A percentile compares a stretch with the other conserved stretches of the same genome.
Conservation (phyloP, 2,797 vertebrate species). For the Atherinosoma microstoma region DNA sequence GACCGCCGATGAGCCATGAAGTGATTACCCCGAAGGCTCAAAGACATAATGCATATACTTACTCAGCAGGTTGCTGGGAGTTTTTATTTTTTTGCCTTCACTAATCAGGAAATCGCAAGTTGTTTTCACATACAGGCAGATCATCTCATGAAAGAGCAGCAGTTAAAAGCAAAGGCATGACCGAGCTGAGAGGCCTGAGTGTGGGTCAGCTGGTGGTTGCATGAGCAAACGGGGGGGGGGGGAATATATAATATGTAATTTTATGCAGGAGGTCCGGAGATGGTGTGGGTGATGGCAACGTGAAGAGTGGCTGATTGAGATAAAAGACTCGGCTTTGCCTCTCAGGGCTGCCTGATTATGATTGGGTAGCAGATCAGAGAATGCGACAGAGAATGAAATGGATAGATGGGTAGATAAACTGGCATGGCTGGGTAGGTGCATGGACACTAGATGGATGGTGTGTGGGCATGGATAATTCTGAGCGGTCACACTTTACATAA, state of each 20-base stretch:
- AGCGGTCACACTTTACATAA: conserved; percentile 56
- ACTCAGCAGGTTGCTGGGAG: conserved; percentile 33
- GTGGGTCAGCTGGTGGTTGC: conserved; percentile 5
- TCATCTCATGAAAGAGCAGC: conserved; percentile 32
- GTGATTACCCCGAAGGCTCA: conserved; percentile 27
- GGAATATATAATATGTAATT: conserved; percentile 36
- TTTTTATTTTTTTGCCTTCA: conserved; percentile 15
- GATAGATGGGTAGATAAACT: conserved; percentile 56
- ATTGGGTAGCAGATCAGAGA: conserved; percentile 57
- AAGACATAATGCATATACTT: conserved; percentile 20
- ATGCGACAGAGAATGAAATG: conserved; percentile 37
- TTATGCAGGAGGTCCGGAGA: conserved; percentile 46
- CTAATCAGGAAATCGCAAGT: conserved; percentile 49
- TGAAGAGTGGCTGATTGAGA: conserved; percentile 64
- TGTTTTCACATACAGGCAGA: conserved; percentile 34
- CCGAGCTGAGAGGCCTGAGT: background rate
- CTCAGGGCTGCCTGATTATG: conserved; percentile 57
- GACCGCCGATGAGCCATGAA: conserved; percentile 13
- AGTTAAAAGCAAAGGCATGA: conserved; percentile 25
- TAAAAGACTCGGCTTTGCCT: conserved; percentile 61
- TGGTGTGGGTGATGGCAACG: conserved; percentile 35
- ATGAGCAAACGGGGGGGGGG: background rate
- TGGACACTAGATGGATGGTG: conserved; percentile 44
- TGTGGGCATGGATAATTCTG: conserved; percentile 35
- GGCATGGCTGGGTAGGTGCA: conserved; percentile 25